These are phyloP conservation scores for Sinotaia quadrata DNA, from an alignment of 2,888 invertebrate genomes.

Conservation along the genomic window DNA sequence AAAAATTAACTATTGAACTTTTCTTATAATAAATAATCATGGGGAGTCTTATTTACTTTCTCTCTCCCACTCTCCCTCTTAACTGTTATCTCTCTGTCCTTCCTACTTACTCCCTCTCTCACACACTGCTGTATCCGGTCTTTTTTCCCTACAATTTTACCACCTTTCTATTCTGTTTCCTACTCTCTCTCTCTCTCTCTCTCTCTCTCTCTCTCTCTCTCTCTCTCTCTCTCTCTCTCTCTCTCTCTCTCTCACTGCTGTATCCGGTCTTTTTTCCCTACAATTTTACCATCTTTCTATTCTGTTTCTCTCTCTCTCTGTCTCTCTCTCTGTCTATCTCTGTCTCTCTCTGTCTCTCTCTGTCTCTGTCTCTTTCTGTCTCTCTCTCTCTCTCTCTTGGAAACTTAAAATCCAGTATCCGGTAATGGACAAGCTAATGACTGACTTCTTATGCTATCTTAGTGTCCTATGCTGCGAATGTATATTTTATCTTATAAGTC, in stretches of 20 bases:
- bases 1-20: too few relatives aligned
- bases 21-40: too few relatives aligned
- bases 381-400: neutral
- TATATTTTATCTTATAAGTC: too few relatives aligned
- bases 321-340: constrained; percentile 11
- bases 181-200: constrained; percentile 13
- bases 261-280: neutral
- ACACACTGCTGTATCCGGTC: constrained; percentile 1
- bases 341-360: constrained; percentile 2
- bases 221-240: constrained; percentile 16
- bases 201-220: constrained; percentile 14
- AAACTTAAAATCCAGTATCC: neutral
- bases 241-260: neutral
- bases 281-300: neutral
- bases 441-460: too few relatives aligned
- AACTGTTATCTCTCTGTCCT: constrained; percentile 1
- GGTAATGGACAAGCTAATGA: too few relatives aligned
- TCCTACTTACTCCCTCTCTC: constrained; percentile 12
- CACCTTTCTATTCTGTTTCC: constrained; percentile 1
- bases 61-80: constrained; percentile 17
- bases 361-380: constrained; percentile 3
- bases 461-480: too few relatives aligned
- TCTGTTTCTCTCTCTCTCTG: neutral
- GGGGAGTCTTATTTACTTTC: constrained; percentile 19
- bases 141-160: constrained; percentile 6